Evolutionary conservation across 2,888 invertebrate genomes (phyloP).

Genomic region (Synergus laeviventris): DNA sequence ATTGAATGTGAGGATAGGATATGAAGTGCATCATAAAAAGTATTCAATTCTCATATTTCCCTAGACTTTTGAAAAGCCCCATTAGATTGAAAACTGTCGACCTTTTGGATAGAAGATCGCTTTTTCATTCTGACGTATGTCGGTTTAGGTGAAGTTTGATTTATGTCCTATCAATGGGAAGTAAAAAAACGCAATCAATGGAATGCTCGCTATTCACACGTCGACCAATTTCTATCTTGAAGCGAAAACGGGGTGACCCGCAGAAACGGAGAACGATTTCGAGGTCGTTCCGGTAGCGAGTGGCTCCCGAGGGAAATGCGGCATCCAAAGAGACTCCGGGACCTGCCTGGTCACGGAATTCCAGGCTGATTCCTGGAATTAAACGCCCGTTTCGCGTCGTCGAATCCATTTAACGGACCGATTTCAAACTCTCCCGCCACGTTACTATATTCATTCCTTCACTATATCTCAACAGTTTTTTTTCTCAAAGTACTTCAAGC

Average conservation of each 20-base stretch:
- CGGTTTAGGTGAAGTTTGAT: conserved; percentile 23
- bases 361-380: conserved; percentile 70
- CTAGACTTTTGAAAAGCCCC: conserved; percentile 10
- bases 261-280: conserved; percentile 26
- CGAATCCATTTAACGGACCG: conserved; percentile 65
- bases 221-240: conserved; percentile 39
- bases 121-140: conserved; percentile 12
- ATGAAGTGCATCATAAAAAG: conserved; percentile 18
- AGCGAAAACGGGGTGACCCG: conserved; percentile 35
- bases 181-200: conserved; percentile 34
- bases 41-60: neutral
- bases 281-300: conserved; percentile 20
- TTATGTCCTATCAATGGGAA: conserved; percentile 35
- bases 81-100: conserved; percentile 39
- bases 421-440: conserved; percentile 55
- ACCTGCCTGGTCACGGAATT: conserved; percentile 58
- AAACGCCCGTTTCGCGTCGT: conserved; percentile 63
- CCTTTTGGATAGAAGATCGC: conserved; percentile 4
- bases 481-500: neutral
- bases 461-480: conserved; percentile 49
- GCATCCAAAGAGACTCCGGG: conserved; percentile 55
- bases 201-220: conserved; percentile 37
- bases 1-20: conserved; percentile 6
- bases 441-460: conserved; percentile 56
- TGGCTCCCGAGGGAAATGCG: conserved; percentile 55